Conservation (phyloP, 1,140 invertebrate genomes). For the Drosophila sp. region DNA sequence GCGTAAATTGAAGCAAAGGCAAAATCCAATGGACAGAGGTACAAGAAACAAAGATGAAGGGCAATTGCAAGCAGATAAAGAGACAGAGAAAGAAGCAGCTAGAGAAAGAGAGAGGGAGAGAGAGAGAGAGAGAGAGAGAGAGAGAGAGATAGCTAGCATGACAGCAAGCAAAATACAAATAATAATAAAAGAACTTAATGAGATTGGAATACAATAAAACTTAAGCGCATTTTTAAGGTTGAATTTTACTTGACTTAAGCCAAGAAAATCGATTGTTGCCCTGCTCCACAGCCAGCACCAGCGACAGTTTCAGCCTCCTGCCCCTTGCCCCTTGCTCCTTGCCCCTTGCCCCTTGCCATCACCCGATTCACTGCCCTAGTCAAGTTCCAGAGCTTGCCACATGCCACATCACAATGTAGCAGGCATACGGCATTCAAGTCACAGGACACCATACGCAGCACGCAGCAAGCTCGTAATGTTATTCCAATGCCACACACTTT, state of each 20-base stretch:
- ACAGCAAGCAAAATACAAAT: conserved; percentile 62
- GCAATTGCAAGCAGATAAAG: neutral
- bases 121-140: neutral
- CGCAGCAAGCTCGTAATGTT: conserved; percentile 10
- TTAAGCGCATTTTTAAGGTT: conserved; percentile 74
- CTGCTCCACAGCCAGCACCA: no score
- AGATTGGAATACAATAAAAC: conserved; percentile 81
- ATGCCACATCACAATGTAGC: conserved; percentile 7
- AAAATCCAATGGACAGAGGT: conserved; percentile 14
- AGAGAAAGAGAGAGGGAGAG: neutral
- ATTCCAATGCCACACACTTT: conserved; percentile 12
- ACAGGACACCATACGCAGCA: conserved; percentile 3
- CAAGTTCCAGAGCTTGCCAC: neutral
- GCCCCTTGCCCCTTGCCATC: no score
- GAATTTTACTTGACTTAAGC: conserved; percentile 68
- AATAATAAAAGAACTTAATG: conserved; percentile 82
- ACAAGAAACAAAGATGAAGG: conserved; percentile 1
- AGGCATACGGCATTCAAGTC: conserved; percentile 5
- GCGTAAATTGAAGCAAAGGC: conserved; percentile 56
- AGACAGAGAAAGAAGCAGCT: neutral
- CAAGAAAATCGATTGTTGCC: conserved; percentile 67
- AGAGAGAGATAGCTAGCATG: neutral
- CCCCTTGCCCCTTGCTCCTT: no score
- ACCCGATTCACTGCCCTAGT: no score
- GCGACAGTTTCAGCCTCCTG: no score